Conservation (phyloP, 2,888 invertebrate species). For the Clanis bilineata region DNA sequence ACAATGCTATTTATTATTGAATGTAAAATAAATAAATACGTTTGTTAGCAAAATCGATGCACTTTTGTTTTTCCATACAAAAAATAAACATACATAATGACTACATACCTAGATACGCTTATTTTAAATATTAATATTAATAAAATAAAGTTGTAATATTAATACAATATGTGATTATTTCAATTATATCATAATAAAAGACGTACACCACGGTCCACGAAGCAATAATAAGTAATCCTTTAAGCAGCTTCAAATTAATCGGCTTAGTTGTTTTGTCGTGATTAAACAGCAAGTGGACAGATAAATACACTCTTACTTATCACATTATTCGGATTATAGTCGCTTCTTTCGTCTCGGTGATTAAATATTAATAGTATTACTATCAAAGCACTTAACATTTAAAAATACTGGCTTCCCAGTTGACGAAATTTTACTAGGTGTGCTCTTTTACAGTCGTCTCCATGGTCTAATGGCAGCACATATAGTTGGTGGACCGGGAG, state of each 20-base stretch:
- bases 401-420: slow-evolving; percentile 37
- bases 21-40: no score
- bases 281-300: slow-evolving; percentile 12
- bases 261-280: background rate
- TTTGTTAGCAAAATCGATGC: no score
- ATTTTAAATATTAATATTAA: no score
- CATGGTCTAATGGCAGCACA: no score
- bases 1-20: no score
- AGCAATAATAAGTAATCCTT: background rate
- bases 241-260: slow-evolving; percentile 11
- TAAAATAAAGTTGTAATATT: no score
- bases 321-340: slow-evolving; percentile 2
- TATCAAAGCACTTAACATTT: slow-evolving; percentile 41
- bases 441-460: no score
- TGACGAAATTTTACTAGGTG: slow-evolving; percentile 41
- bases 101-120: no score
- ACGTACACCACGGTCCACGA: background rate
- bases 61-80: no score
- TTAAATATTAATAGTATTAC: slow-evolving; percentile 39
- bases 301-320: slow-evolving; percentile 5
- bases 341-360: slow-evolving; percentile 33
- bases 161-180: background rate
- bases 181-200: slow-evolving; percentile 6
- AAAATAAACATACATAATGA: no score
- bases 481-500: no score